Evolutionary conservation across 2,113 vertebrate species (phyloP).

Genomic region (Garra rufa): DNA sequence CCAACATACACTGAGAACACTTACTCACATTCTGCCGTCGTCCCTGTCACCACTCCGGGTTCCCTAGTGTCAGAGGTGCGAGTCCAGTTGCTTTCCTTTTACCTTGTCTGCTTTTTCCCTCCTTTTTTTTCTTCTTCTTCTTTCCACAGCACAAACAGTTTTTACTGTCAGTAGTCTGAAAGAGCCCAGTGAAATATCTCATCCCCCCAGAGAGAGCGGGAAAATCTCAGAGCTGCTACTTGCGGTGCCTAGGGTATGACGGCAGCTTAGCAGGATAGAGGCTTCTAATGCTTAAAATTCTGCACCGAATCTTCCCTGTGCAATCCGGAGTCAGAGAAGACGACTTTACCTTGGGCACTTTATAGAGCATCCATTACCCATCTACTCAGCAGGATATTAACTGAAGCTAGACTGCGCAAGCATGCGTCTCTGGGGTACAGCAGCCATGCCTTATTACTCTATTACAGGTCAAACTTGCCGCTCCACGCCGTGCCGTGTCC

Average conservation of each 20-base stretch:
- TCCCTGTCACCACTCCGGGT: constrained; percentile 1
- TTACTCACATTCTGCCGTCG: neutral
- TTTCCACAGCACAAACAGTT: constrained; percentile 10
- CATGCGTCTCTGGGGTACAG: constrained; percentile 31
- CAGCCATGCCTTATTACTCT: constrained; percentile 48
- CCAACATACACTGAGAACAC: constrained; percentile 4
- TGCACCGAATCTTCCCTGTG: constrained; percentile 17
- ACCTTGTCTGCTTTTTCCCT: neutral
- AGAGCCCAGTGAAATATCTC: constrained; percentile 32
- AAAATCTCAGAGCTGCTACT: constrained; percentile 42
- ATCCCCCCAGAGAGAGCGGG: constrained; percentile 5
- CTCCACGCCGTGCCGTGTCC: neutral
- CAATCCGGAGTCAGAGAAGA: constrained; percentile 44
- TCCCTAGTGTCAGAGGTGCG: neutral
- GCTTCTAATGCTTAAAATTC: constrained; percentile 48
- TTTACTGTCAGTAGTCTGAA: constrained; percentile 45
- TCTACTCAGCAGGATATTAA: constrained; percentile 53
- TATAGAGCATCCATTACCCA: constrained; percentile 48
- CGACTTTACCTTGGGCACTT: constrained; percentile 45
- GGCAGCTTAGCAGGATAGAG: constrained; percentile 40
- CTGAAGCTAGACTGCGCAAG: constrained; percentile 46
- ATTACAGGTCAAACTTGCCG: constrained; percentile 8
- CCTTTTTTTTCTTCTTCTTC: neutral
- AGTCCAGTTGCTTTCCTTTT: constrained; percentile 9
- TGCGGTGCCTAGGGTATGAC: neutral